phyloP scores from a whole-genome alignment of 1,140 invertebrate genomes.

The Drosophila orosa region DNA sequence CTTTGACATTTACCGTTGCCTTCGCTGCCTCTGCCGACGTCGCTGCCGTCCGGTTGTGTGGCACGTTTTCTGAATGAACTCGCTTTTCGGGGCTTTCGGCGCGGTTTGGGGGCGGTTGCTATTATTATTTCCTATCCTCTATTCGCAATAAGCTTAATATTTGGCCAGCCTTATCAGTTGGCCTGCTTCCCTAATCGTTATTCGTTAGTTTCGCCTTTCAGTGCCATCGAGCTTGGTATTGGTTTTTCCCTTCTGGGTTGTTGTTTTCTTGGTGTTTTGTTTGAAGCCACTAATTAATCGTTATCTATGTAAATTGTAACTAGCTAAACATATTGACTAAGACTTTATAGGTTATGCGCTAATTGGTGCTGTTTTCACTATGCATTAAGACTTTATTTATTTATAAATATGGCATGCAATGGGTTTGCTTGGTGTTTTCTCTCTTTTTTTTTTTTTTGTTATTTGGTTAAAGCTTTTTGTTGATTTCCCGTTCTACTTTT shows the following conservation, averaged over 20 bases:
- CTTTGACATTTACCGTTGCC: conserved; percentile 71
- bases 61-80: conserved; percentile 81
- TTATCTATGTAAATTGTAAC: conserved; percentile 67
- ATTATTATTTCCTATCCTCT: conserved; percentile 70
- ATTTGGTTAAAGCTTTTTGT: conserved; percentile 52
- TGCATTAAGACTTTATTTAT: conserved; percentile 51
- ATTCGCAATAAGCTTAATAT: conserved; percentile 66
- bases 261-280: conserved; percentile 72
- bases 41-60: conserved; percentile 64
- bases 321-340: conserved; percentile 77
- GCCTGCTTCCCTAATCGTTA: conserved; percentile 72
- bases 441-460: conserved; percentile 45
- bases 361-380: conserved; percentile 76
- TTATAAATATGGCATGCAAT: conserved; percentile 40
- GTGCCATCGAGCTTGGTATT: conserved; percentile 67
- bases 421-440: conserved; percentile 66
- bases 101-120: conserved; percentile 34
- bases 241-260: conserved; percentile 50
- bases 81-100: conserved; percentile 47
- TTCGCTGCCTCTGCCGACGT: conserved; percentile 17
- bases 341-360: conserved; percentile 66
- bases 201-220: conserved; percentile 68
- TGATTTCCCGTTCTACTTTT: conserved; percentile 29
- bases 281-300: conserved; percentile 76
- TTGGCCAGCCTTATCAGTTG: conserved; percentile 57